A percentile compares a stretch with the other conserved stretches of the same genome.
Evolutionary conservation across 2,797 vertebrate species (phyloP).

Genomic region (Coregonus ussuriensis): DNA sequence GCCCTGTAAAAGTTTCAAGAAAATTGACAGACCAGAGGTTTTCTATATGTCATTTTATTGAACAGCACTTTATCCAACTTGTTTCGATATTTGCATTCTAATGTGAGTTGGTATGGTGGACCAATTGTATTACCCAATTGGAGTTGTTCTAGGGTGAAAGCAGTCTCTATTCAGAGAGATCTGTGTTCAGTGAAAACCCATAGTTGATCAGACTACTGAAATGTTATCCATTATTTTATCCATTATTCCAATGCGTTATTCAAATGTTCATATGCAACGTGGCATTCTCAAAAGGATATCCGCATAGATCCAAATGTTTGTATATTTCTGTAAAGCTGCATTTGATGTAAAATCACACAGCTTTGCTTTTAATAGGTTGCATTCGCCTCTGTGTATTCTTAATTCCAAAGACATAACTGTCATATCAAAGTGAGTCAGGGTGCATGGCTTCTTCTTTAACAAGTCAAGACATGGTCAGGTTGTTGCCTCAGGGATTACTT

Average conservation of each 20-base stretch:
- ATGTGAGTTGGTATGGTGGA: background rate
- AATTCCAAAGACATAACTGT: conserved; percentile 16
- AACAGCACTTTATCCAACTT: background rate
- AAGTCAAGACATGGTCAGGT: conserved; percentile 26
- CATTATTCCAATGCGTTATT: background rate
- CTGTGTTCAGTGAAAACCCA: background rate
- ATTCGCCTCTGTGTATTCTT: conserved; percentile 16
- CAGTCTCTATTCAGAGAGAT: no score
- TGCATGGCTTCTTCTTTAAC: conserved; percentile 28
- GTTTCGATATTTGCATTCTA: background rate
- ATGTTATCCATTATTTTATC: background rate
- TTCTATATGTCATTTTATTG: background rate
- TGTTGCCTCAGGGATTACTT: conserved; percentile 42
- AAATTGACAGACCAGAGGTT: background rate
- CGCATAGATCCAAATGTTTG: conserved; percentile 17
- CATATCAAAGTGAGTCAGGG: conserved; percentile 1
- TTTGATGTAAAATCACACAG: background rate
- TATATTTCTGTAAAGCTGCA: conserved; percentile 15
- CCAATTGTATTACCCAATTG: background rate
- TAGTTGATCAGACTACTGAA: background rate
- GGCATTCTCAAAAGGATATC: conserved; percentile 21
- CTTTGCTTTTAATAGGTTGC: background rate
- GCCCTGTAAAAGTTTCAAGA: no score
- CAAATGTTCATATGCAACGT: background rate
- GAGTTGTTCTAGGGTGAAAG: background rate